Evolutionary conservation across 2,797 vertebrate genomes (phyloP).

Genomic region (Pipistrellus pipistrellus): DNA sequence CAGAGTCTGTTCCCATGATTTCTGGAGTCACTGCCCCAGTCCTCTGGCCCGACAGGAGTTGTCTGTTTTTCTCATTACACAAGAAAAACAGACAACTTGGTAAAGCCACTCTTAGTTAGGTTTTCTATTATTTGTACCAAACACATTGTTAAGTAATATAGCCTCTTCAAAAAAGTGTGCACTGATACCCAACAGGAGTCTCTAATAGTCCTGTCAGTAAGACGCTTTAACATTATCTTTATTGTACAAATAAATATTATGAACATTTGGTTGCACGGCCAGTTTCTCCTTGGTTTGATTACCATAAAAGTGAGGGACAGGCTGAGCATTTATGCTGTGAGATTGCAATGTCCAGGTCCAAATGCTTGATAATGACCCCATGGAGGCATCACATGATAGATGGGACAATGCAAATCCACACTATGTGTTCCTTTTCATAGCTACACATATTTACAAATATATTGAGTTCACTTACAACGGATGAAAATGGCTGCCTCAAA

Average conservation of each 20-base stretch:
- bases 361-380: not conserved
- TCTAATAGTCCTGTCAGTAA: not conserved
- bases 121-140: not conserved
- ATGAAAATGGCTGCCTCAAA: constrained; percentile 6
- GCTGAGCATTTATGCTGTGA: not conserved
- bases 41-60: not conserved
- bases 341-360: not conserved
- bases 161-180: constrained; percentile 1
- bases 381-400: not conserved
- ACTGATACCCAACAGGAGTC: not conserved
- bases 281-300: not conserved
- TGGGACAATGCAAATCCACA: not conserved
- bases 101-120: not conserved
- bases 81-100: not conserved
- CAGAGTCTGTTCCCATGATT: not conserved
- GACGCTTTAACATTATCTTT: not conserved
- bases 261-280: not conserved
- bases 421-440: not conserved
- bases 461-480: constrained; percentile 42
- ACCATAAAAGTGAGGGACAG: not conserved
- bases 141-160: not conserved
- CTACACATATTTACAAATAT: constrained; percentile 27
- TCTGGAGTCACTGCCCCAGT: not conserved
- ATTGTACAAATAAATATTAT: constrained; percentile 25
- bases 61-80: not conserved